Evolutionary conservation across 2,888 invertebrate species (phyloP).

Genomic region (Petrolisthes manimaculis): DNA sequence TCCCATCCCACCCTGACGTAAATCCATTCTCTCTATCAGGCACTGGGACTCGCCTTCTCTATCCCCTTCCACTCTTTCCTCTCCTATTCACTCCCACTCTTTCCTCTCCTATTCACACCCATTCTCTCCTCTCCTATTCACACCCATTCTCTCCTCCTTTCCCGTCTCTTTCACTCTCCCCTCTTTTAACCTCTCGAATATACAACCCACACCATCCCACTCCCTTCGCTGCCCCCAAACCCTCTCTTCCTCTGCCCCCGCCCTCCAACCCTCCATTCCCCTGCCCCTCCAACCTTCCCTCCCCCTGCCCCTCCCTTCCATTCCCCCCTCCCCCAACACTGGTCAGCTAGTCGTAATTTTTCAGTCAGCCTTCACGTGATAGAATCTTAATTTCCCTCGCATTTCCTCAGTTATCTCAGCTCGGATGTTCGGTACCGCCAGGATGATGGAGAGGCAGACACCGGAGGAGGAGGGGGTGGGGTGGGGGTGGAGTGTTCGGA

Average conservation of each 20-base stretch:
- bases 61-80: background rate
- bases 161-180: background rate
- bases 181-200: background rate
- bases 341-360: slow-evolving; percentile 45
- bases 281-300: slow-evolving; percentile 2
- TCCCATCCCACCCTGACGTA: too few relatives aligned
- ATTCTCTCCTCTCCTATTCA: background rate
- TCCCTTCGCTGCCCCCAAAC: background rate
- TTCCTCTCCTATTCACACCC: background rate
- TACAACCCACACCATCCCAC: background rate
- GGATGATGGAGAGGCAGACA: slow-evolving; percentile 14
- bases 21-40: too few relatives aligned
- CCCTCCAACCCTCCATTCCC: slow-evolving; percentile 3
- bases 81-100: background rate
- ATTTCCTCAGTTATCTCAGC: slow-evolving; percentile 43
- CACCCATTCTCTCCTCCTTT: background rate
- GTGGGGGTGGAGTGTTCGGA: background rate
- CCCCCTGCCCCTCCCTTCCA: background rate
- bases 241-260: background rate
- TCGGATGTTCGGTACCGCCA: slow-evolving; percentile 32
- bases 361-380: slow-evolving; percentile 35
- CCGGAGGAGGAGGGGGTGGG: background rate
- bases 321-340: background rate
- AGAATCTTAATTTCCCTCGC: slow-evolving; percentile 52
- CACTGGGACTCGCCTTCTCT: background rate